These are phyloP conservation scores for Cerastis leucographa DNA, from an alignment of 2,888 invertebrate species.

Conservation along the genomic window DNA sequence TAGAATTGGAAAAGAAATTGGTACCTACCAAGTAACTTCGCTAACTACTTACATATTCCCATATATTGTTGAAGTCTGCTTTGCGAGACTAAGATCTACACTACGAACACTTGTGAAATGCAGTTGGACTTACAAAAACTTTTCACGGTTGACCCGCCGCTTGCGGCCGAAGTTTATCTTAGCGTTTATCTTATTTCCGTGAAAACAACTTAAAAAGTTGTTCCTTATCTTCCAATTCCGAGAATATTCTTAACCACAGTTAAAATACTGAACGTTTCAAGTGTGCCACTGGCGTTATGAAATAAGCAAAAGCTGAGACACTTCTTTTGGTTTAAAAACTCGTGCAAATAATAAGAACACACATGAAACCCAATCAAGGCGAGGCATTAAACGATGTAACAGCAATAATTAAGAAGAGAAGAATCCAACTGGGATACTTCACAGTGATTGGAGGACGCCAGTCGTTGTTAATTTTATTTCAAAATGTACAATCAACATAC, in stretches of 20 bases:
- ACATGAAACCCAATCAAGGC: conserved; percentile 28
- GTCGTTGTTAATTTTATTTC: conserved; percentile 42
- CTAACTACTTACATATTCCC: conserved; percentile 42
- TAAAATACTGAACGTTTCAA: conserved; percentile 60
- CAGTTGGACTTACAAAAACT: conserved; percentile 70
- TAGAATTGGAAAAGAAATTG: conserved; percentile 74
- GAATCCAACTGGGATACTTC: conserved; percentile 18
- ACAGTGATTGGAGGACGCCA: conserved; percentile 23
- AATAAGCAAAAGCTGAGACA: conserved; percentile 27
- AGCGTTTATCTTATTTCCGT: conserved; percentile 86
- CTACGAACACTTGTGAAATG: conserved; percentile 60
- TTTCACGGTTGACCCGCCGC: conserved; percentile 77
- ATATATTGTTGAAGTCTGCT: conserved; percentile 27
- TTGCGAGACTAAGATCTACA: conserved; percentile 15
- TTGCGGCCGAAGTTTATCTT: conserved; percentile 79
- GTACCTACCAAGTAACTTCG: conserved; percentile 53
- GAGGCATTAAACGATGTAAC: conserved; percentile 13
- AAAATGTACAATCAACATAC: conserved; percentile 50
- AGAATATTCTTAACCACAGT: conserved; percentile 75
- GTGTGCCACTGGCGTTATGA: conserved; percentile 43
- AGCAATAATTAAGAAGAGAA: conserved; percentile 31
- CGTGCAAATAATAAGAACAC: conserved; percentile 8
- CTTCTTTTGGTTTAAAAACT: conserved; percentile 1
- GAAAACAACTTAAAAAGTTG: conserved; percentile 81
- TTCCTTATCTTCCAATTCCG: conserved; percentile 80